Percentiles rank a stretch among this genome's conserved stretches.
Conservation (phyloP, 2,888 invertebrate genomes). For the Mechanitis mazaeus region DNA sequence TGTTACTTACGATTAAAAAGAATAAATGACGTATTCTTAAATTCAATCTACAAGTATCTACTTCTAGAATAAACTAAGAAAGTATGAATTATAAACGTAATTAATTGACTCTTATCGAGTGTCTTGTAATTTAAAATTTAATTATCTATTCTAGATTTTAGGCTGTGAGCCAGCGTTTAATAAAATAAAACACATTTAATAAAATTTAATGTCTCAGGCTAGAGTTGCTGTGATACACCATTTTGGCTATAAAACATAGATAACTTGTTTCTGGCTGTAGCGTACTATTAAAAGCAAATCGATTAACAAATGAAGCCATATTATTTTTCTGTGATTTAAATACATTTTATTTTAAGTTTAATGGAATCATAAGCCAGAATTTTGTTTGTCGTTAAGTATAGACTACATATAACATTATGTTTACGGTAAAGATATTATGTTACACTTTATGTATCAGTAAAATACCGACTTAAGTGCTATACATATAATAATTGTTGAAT, state of each 20-base stretch:
- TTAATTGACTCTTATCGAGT: slow-evolving; percentile 41
- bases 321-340: slow-evolving; percentile 12
- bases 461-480: slow-evolving; percentile 34
- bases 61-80: slow-evolving; percentile 51
- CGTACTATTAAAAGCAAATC: slow-evolving; percentile 13
- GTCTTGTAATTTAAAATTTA: slow-evolving; percentile 53
- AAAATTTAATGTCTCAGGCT: slow-evolving; percentile 71
- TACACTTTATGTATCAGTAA: no score
- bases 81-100: slow-evolving; percentile 31
- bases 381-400: no score
- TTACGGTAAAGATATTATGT: no score
- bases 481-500: slow-evolving; percentile 30
- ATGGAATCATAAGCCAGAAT: background rate
- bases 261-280: slow-evolving; percentile 44
- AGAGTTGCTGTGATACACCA: slow-evolving; percentile 76
- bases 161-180: slow-evolving; percentile 67
- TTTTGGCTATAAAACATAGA: slow-evolving; percentile 65
- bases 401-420: no score
- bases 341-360: background rate
- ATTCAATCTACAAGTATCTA: slow-evolving; percentile 45
- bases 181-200: slow-evolving; percentile 55
- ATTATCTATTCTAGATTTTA: slow-evolving; percentile 66
- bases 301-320: slow-evolving; percentile 11
- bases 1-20: slow-evolving; percentile 22
- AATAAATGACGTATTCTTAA: slow-evolving; percentile 60